These are phyloP conservation scores for Alloplasta piceator DNA, from an alignment of 2,888 invertebrate genomes.

Conservation along the genomic window DNA sequence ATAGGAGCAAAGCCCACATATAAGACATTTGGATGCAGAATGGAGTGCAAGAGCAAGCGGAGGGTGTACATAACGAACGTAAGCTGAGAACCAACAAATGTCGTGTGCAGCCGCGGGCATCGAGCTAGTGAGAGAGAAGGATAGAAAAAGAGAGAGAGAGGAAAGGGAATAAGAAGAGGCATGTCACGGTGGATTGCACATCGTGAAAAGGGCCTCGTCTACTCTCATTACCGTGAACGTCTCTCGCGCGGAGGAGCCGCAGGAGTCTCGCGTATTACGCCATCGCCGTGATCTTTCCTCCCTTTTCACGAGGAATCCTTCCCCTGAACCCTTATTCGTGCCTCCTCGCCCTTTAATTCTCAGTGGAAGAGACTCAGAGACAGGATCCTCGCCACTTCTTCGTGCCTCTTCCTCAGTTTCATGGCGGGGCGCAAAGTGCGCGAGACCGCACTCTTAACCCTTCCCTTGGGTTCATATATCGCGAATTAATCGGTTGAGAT, in stretches of 20 bases:
- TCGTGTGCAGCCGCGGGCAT: constrained; percentile 70
- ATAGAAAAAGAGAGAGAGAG: constrained; percentile 31
- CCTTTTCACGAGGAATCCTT: constrained; percentile 22
- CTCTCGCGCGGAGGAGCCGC: constrained; percentile 22
- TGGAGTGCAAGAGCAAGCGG: constrained; percentile 21
- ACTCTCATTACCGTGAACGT: constrained; percentile 76
- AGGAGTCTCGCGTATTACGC: constrained; percentile 40
- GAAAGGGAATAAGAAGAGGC: constrained; percentile 74
- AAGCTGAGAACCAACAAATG: constrained; percentile 81
- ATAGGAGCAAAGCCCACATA: constrained; percentile 23
- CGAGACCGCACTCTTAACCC: constrained; percentile 47
- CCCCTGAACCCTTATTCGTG: not conserved
- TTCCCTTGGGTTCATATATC: constrained; percentile 22
- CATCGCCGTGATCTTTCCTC: constrained; percentile 27
- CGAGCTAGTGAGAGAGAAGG: constrained; percentile 21
- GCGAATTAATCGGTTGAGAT: constrained; percentile 50
- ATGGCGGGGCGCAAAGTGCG: not conserved
- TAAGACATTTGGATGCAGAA: constrained; percentile 43
- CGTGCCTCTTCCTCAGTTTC: constrained; percentile 9
- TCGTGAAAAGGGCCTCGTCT: constrained; percentile 78
- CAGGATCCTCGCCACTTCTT: constrained; percentile 1
- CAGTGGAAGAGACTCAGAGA: constrained; percentile 2
- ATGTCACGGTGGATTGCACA: constrained; percentile 79
- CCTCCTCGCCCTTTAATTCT: not conserved
- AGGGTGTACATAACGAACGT: constrained; percentile 73